phyloP scores from a whole-genome alignment of 2,888 invertebrate species.

The Leptinotarsa rubiginosa region DNA sequence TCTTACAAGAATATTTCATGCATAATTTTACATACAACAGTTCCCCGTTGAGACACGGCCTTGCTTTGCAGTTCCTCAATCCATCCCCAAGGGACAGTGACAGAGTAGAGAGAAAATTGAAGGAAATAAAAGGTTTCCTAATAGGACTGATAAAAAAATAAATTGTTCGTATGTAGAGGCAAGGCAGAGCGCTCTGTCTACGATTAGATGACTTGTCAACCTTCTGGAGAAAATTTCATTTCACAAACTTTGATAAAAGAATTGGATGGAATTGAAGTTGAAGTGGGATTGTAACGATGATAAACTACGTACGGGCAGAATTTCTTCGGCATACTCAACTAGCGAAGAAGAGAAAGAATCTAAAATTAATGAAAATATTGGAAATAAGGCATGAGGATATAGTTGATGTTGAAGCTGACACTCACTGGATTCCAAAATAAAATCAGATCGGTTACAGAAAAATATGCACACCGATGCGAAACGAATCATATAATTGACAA shows the following conservation, averaged over 20 bases:
- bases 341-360: too few species aligned
- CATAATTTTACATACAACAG: slow-evolving; percentile 19
- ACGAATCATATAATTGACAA: too few species aligned
- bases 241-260: slow-evolving; percentile 71
- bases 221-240: slow-evolving; percentile 71
- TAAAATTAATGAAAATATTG: too few species aligned
- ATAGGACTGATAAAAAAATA: slow-evolving; percentile 61
- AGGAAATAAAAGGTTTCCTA: slow-evolving; percentile 65
- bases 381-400: too few species aligned
- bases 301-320: slow-evolving; percentile 59
- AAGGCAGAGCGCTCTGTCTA: slow-evolving; percentile 56
- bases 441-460: too few species aligned
- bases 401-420: too few species aligned
- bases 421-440: too few species aligned
- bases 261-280: slow-evolving; percentile 70
- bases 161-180: slow-evolving; percentile 61
- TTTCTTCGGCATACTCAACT: slow-evolving; percentile 59
- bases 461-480: too few species aligned
- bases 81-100: slow-evolving; percentile 59
- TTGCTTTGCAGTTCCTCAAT: slow-evolving; percentile 43
- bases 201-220: slow-evolving; percentile 72
- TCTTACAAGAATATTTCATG: neutral
- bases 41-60: neutral
- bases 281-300: slow-evolving; percentile 48
- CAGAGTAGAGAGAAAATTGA: slow-evolving; percentile 70